Conservation (phyloP, 2,888 invertebrate genomes). For the Rhagonycha lutea region DNA sequence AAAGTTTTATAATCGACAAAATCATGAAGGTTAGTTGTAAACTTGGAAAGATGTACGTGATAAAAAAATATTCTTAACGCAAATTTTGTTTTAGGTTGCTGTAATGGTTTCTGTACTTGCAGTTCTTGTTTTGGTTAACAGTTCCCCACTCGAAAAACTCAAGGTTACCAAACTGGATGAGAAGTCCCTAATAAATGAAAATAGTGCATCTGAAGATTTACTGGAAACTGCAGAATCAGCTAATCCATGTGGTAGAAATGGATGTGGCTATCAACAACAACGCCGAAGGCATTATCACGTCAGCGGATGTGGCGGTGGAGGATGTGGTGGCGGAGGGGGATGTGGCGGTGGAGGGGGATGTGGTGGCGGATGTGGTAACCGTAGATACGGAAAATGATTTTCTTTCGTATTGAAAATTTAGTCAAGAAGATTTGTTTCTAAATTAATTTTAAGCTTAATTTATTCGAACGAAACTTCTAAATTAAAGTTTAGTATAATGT, state of each 20-base stretch:
- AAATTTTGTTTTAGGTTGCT: background rate
- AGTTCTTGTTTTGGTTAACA: background rate
- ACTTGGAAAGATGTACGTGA: background rate
- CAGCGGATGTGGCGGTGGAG: background rate
- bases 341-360: background rate
- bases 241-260: background rate
- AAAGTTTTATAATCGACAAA: background rate
- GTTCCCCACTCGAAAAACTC: background rate
- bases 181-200: background rate
- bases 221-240: background rate
- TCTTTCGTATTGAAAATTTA: background rate
- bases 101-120: background rate
- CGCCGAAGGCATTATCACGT: background rate
- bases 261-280: background rate
- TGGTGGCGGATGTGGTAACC: background rate
- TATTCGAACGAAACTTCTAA: background rate
- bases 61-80: background rate
- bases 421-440: background rate
- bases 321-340: background rate
- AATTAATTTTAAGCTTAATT: background rate
- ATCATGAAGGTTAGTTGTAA: background rate
- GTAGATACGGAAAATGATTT: background rate
- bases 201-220: background rate
- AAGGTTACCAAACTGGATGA: background rate
- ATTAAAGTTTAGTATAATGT: no score